phyloP scores from a whole-genome alignment of 2,888 invertebrate species.

The Apodemia duryi region DNA sequence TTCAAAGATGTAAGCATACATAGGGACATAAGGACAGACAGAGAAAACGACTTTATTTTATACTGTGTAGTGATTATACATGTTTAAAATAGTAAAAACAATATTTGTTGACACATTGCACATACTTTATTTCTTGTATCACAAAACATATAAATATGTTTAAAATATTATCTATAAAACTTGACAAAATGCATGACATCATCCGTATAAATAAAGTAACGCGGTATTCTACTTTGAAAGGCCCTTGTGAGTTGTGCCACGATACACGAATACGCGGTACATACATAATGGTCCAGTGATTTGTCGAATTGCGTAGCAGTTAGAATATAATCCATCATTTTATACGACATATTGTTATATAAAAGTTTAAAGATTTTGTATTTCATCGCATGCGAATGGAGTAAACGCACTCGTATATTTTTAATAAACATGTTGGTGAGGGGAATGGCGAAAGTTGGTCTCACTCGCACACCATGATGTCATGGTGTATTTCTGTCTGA shows the following conservation, averaged over 20 bases:
- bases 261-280: constrained; percentile 1
- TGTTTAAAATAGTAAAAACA: no score
- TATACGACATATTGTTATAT: not conserved
- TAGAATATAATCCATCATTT: constrained; percentile 8
- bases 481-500: constrained; percentile 72
- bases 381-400: constrained; percentile 50
- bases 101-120: not conserved
- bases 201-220: constrained; percentile 17
- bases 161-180: constrained; percentile 20
- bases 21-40: no score
- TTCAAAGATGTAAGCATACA: no score
- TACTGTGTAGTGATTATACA: no score
- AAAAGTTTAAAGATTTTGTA: not conserved
- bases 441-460: constrained; percentile 44
- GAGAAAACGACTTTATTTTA: no score
- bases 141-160: constrained; percentile 17
- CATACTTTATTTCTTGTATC: constrained; percentile 12
- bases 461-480: constrained; percentile 73
- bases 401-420: constrained; percentile 67
- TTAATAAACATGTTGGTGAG: constrained; percentile 48
- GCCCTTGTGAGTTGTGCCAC: constrained; percentile 4
- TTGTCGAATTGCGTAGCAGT: not conserved
- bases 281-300: constrained; percentile 3
- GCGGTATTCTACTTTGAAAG: constrained; percentile 12
- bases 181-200: constrained; percentile 21